These are phyloP conservation scores for Phenganax subtilis DNA, from an alignment of 92 coral and sea anemone species.

Conservation along the genomic window DNA sequence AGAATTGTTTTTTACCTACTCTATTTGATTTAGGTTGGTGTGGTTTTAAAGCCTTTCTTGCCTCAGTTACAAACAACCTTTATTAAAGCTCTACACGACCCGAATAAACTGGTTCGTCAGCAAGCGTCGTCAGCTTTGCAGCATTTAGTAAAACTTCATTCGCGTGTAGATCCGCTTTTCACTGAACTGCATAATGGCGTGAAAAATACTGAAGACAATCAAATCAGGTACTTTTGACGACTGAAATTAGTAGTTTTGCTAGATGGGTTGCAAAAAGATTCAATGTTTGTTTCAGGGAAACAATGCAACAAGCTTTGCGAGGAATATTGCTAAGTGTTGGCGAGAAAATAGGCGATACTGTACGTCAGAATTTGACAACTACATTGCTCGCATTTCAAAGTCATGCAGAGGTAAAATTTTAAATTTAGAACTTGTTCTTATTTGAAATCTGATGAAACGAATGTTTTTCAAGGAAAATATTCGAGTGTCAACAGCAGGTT, in stretches of 20 bases:
- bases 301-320: constrained; percentile 82
- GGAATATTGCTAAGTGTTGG: constrained; percentile 93
- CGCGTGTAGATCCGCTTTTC: constrained; percentile 96
- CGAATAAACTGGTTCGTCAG: constrained; percentile 78
- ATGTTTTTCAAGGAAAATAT: constrained; percentile 60
- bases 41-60: constrained; percentile 85
- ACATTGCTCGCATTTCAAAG: constrained; percentile 70
- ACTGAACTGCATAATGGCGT: constrained; percentile 94
- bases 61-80: constrained; percentile 98
- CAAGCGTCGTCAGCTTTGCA: constrained; percentile 87
- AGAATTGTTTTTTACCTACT: background rate
- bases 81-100: constrained; percentile 91
- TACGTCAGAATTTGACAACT: constrained; percentile 65
- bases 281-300: constrained; percentile 60
- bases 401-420: constrained; percentile 70
- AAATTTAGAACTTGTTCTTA: background rate
- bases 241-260: background rate
- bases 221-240: constrained; percentile 60
- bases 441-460: background rate
- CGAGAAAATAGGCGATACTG: constrained; percentile 87
- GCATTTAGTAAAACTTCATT: constrained; percentile 77
- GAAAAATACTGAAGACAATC: constrained; percentile 88
- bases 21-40: constrained; percentile 63
- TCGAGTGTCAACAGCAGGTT: constrained; percentile 87
- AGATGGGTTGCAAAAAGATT: background rate